A percentile compares a stretch with the other conserved stretches of the same genome.
phyloP scores from a whole-genome alignment of 2,113 vertebrate genomes.

The Polyodon spathula region DNA sequence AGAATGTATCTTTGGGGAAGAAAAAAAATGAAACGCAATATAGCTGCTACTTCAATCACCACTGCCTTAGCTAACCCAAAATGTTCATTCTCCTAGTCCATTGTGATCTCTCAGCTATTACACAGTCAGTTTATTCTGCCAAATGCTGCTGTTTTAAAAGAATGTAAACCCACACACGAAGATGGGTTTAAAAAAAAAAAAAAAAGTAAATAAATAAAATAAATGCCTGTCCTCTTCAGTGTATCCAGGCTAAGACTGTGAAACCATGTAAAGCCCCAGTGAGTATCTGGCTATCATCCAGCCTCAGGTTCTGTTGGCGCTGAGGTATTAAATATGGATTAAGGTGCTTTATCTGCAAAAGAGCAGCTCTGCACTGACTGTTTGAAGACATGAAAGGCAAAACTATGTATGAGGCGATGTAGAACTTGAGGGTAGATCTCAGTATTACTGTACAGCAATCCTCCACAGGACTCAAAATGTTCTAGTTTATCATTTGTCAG shows the following conservation, averaged over 20 bases:
- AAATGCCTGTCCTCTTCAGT: not conserved
- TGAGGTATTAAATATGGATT: not conserved
- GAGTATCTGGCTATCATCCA: not conserved
- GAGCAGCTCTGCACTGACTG: not conserved
- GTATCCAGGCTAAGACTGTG: not conserved
- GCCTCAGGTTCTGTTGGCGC: not conserved
- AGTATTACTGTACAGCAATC: too few species aligned
- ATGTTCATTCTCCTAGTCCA: slow-evolving; percentile 21
- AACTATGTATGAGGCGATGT: not conserved
- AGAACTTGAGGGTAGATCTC: not conserved
- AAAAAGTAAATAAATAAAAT: too few species aligned
- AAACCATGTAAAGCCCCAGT: not conserved
- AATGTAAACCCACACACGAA: not conserved
- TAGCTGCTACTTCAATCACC: slow-evolving; percentile 30
- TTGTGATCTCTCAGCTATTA: slow-evolving; percentile 20
- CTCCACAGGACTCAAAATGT: too few species aligned
- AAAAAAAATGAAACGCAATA: slow-evolving; percentile 10
- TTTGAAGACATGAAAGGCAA: not conserved
- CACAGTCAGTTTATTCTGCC: slow-evolving; percentile 25
- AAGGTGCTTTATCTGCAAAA: not conserved
- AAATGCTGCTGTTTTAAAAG: slow-evolving; percentile 25
- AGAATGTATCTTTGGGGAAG: slow-evolving; percentile 15
- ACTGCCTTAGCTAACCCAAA: slow-evolving; percentile 27
- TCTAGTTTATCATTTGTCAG: too few species aligned
- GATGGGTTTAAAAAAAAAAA: not conserved